Percentiles rank a stretch among this genome's conserved stretches.
phyloP scores from a whole-genome alignment of 2,888 invertebrate genomes.

The Galerucella pusilla region DNA sequence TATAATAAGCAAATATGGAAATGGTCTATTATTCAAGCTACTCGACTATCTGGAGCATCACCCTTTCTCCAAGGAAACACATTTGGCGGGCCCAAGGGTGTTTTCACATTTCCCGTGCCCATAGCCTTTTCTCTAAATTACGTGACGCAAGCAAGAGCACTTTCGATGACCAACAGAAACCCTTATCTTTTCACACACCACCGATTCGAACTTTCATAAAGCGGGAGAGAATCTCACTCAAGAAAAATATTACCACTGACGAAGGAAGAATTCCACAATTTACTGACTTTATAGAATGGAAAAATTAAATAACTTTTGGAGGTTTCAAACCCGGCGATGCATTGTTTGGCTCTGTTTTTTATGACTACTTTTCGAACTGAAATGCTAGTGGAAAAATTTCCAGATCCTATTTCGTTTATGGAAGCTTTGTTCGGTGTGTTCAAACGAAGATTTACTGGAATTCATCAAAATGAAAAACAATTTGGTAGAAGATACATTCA shows the following conservation, averaged over 20 bases:
- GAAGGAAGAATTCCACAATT: constrained; percentile 43
- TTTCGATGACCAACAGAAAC: constrained; percentile 55
- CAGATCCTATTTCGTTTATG: constrained; percentile 5
- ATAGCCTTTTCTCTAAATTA: constrained; percentile 51
- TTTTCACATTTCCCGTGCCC: constrained; percentile 37
- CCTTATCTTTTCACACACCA: constrained; percentile 60
- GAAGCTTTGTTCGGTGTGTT: constrained; percentile 11
- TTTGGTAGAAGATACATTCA: constrained; percentile 2
- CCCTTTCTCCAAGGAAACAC: constrained; percentile 36
- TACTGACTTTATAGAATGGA: constrained; percentile 39
- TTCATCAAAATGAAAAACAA: constrained; percentile 20
- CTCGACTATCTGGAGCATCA: constrained; percentile 25
- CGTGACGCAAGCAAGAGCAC: constrained; percentile 49
- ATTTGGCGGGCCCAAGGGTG: constrained; percentile 27
- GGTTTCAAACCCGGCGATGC: constrained; percentile 16
- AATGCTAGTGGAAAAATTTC: constrained; percentile 21
- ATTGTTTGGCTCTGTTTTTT: constrained; percentile 30
- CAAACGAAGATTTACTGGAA: constrained; percentile 20
- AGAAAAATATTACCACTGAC: constrained; percentile 41
- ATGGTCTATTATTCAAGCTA: neutral
- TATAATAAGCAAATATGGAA: neutral
- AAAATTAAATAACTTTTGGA: constrained; percentile 42
- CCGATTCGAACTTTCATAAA: constrained; percentile 55
- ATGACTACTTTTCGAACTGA: constrained; percentile 31
- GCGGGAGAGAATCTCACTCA: constrained; percentile 51